phyloP scores from a whole-genome alignment of 2,113 vertebrate genomes.

The Amphiprion ocellaris region DNA sequence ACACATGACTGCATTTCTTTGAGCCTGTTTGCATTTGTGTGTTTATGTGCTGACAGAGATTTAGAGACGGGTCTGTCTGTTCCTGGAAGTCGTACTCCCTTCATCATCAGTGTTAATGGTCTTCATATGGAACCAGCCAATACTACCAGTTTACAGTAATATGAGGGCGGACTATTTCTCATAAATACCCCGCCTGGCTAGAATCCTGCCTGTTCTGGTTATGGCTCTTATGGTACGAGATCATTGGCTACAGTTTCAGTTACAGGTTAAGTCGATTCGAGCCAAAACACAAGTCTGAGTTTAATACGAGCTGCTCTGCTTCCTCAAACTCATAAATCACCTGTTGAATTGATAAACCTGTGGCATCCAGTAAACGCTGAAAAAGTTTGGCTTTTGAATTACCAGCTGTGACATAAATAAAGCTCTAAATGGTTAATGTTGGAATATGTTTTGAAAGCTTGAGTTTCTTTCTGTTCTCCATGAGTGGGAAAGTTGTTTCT shows the following conservation, averaged over 20 bases:
- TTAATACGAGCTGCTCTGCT: conserved; percentile 25
- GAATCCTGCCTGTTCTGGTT: conserved; percentile 54
- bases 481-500: conserved; percentile 40
- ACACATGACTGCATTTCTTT: conserved; percentile 36
- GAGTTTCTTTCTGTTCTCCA: conserved; percentile 3
- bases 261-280: conserved; percentile 9
- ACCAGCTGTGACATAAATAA: conserved; percentile 44
- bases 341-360: conserved; percentile 34
- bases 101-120: conserved; percentile 67
- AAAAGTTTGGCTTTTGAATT: conserved; percentile 54
- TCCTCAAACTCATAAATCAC: conserved; percentile 38
- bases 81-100: conserved; percentile 63
- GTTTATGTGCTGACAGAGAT: conserved; percentile 50
- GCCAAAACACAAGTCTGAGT: conserved; percentile 30
- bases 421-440: conserved; percentile 27
- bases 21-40: conserved; percentile 33
- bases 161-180: conserved; percentile 68
- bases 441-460: conserved; percentile 20
- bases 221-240: conserved; percentile 45
- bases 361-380: conserved; percentile 32
- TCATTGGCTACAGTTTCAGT: conserved; percentile 44
- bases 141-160: conserved; percentile 77
- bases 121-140: conserved; percentile 68
- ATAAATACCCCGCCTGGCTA: conserved; percentile 68
- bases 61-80: conserved; percentile 53